A percentile compares a stretch with the other conserved stretches of the same genome.
Evolutionary conservation across 2,113 vertebrate genomes (phyloP).

Genomic region (Podarcis muralis): DNA sequence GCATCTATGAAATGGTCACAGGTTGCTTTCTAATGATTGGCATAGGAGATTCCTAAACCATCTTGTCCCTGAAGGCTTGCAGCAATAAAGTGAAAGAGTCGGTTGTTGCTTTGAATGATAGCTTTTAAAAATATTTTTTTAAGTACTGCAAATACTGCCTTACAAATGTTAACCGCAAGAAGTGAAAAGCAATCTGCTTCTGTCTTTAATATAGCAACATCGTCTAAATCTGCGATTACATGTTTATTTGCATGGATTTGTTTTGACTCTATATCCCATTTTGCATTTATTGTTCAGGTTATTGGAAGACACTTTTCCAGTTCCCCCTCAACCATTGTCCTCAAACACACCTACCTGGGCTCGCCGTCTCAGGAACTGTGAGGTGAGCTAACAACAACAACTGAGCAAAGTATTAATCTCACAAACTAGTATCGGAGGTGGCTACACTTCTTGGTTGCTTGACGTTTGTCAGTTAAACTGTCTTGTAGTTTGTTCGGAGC

Average conservation of each 20-base stretch:
- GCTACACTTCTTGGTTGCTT: no score
- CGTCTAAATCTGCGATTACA: neutral
- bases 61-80: neutral
- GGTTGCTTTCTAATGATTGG: neutral
- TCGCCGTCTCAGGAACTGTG: constrained; percentile 78
- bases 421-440: neutral
- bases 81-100: neutral
- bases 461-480: neutral
- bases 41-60: neutral
- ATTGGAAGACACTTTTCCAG: constrained; percentile 70
- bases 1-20: neutral
- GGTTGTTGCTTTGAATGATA: neutral
- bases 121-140: neutral
- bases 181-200: neutral
- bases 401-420: neutral
- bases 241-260: neutral
- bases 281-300: constrained; percentile 50
- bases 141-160: neutral
- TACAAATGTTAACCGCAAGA: neutral
- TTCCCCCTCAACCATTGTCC: constrained; percentile 75
- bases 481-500: neutral
- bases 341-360: constrained; percentile 82
- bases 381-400: constrained; percentile 69
- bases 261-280: constrained; percentile 5
- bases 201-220: neutral